Conservation (phyloP, 2,797 vertebrate species). For the Typhlichthys subterraneus region DNA sequence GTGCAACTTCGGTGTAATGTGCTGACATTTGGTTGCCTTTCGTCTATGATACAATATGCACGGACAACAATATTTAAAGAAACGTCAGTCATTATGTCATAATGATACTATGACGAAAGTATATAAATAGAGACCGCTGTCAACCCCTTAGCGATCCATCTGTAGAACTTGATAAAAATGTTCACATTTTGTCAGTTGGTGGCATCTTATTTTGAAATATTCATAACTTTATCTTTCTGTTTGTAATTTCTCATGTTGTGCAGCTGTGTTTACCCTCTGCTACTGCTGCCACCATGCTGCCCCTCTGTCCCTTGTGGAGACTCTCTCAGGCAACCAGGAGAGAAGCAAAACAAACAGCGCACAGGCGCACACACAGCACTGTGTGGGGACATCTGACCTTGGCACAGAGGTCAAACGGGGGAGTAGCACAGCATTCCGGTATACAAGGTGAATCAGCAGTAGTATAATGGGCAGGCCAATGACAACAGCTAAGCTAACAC, state of each 20-base stretch:
- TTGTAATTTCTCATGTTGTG: conserved; percentile 24
- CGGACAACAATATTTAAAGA: too few relatives aligned
- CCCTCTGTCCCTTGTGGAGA: conserved; percentile 38
- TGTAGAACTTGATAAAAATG: too few relatives aligned
- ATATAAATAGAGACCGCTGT: too few relatives aligned
- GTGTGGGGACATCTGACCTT: conserved; percentile 62
- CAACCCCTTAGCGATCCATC: too few relatives aligned
- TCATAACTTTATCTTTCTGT: too few relatives aligned
- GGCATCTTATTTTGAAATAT: too few relatives aligned
- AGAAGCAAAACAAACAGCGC: conserved; percentile 58
- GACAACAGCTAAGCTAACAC: conserved; percentile 1
- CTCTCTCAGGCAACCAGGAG: conserved; percentile 60
- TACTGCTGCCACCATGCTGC: conserved; percentile 22
- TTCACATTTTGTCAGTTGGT: too few relatives aligned
- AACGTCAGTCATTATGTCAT: too few relatives aligned
- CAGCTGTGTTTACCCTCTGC: conserved; percentile 31
- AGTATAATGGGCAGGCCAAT: neutral
- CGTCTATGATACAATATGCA: too few relatives aligned
- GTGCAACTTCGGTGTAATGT: too few relatives aligned
- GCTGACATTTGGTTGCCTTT: too few relatives aligned
- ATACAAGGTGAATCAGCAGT: conserved; percentile 46
- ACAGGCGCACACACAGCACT: conserved; percentile 35
- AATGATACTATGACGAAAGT: too few relatives aligned
- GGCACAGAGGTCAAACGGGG: conserved; percentile 46
- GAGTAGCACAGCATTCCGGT: conserved; percentile 21